Base-by-base conservation (phyloP, 2,113 vertebrate genomes). In the Cricetomys ansorgei region DNA sequence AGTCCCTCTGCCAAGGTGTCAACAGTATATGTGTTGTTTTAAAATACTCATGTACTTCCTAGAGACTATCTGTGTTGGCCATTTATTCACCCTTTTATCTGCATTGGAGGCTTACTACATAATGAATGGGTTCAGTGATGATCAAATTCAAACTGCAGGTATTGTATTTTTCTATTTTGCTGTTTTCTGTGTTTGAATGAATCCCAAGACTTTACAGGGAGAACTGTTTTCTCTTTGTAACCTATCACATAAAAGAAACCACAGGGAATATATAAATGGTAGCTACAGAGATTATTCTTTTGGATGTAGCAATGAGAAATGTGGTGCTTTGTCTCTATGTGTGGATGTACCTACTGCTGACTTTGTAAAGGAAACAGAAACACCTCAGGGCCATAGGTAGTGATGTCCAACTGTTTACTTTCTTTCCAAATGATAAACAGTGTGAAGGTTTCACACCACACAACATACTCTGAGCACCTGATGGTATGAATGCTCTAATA, bases 201-300 rank as follows among this genome's bases (percentile, higher is more conserved):
- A 98, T 86, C 88, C 83, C 76, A 96, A 88, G 93, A 93, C 92
- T 92, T 97, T 96, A 67, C 0, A 92, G 76, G 81, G 89, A 97
- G 92, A 87, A 43, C 37, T 69, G 13, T 92, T 96, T 95, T 94
- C 96, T 93, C 69, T 0, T 94, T 94, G 89, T 96, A 97, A 94
- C 57, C 87, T 88, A 64, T 80, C 96, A 91, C 93, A 97, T 93
- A 97, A 97, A 97, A 88, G 95, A 94, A 96, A 48, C 95, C 0
- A 3, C 79, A 88, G 98, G 97, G 98, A 91, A 90, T 79, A 72
- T 55, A 94, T 96, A 86, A 93, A 73, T 94, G 97, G n/a, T 96
- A 96, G 86, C 91, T 0, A 0, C 5, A 4, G 75, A 94, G 43
- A 88, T 89, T 83, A 94, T 97, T 97, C 88, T 65, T 96, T 97